Evolutionary conservation across 2,888 invertebrate species (phyloP).

Genomic region (Drosophila peninsularis): DNA sequence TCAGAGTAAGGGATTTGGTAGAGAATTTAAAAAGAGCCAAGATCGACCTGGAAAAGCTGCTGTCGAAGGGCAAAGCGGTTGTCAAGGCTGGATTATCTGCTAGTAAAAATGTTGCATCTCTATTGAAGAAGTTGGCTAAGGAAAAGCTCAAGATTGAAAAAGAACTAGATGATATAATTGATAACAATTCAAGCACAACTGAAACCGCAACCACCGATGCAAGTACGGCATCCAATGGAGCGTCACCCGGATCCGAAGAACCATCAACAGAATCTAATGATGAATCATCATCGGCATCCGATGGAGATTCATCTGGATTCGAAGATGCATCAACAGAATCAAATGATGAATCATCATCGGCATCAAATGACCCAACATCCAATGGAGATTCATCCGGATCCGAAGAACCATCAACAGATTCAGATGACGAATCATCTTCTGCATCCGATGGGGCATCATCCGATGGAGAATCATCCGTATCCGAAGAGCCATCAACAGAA

Average conservation of each 20-base stretch:
- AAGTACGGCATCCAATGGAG: no score
- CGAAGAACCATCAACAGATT: neutral
- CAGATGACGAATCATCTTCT: rapidly evolving
- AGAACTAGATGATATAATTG: slow-evolving; percentile 14
- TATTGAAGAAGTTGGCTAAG: neutral
- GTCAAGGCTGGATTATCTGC: neutral
- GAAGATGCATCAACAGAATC: neutral
- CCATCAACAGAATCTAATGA: neutral
- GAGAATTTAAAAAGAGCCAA: neutral
- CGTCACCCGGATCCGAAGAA: no score
- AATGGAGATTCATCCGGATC: no score
- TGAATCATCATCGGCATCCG: neutral
- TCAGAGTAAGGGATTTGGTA: neutral
- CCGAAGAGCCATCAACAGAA: no score
- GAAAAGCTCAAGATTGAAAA: slow-evolving; percentile 15
- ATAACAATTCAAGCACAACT: no score
- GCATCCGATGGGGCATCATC: neutral
- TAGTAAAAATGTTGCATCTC: neutral
- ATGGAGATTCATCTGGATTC: no score
- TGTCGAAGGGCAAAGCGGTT: neutral
- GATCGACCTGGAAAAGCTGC: neutral
- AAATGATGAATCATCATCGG: neutral
- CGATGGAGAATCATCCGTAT: neutral
- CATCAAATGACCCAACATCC: neutral
- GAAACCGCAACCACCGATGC: no score